A percentile compares a stretch with the other conserved stretches of the same genome.
phyloP scores from a whole-genome alignment of 2,113 vertebrate genomes.

The Austrofundulus limnaeus region DNA sequence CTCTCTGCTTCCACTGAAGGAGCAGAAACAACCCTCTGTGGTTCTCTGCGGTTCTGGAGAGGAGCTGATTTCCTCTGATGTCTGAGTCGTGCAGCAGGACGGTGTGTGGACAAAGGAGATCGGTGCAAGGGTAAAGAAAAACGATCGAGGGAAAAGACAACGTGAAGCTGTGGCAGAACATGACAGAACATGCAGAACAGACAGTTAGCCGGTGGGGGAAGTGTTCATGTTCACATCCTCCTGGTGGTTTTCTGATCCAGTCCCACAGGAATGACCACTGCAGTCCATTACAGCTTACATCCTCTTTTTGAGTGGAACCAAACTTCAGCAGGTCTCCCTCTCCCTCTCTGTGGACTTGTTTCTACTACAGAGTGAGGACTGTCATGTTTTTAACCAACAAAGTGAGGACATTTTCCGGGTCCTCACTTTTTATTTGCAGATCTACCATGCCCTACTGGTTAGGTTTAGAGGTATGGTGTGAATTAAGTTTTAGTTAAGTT shows the following conservation, averaged over 20 bases:
- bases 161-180: neutral
- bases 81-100: too few relatives aligned
- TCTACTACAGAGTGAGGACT: too few relatives aligned
- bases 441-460: too few relatives aligned
- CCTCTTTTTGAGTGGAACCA: neutral
- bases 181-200: conserved; percentile 20
- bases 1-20: neutral
- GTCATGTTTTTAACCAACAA: too few relatives aligned
- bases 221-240: conserved; percentile 25
- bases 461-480: too few relatives aligned
- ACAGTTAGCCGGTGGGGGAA: neutral
- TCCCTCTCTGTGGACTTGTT: neutral
- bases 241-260: conserved; percentile 25
- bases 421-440: too few relatives aligned
- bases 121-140: neutral
- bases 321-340: neutral
- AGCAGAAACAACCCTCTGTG: neutral
- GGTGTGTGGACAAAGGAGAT: neutral
- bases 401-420: too few relatives aligned
- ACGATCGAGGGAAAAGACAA: neutral
- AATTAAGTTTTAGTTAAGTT: too few relatives aligned
- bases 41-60: neutral
- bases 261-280: neutral
- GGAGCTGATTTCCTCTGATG: too few relatives aligned
- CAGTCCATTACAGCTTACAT: neutral